Conservation (phyloP, 2,797 vertebrate species). For the Falco cherrug region DNA sequence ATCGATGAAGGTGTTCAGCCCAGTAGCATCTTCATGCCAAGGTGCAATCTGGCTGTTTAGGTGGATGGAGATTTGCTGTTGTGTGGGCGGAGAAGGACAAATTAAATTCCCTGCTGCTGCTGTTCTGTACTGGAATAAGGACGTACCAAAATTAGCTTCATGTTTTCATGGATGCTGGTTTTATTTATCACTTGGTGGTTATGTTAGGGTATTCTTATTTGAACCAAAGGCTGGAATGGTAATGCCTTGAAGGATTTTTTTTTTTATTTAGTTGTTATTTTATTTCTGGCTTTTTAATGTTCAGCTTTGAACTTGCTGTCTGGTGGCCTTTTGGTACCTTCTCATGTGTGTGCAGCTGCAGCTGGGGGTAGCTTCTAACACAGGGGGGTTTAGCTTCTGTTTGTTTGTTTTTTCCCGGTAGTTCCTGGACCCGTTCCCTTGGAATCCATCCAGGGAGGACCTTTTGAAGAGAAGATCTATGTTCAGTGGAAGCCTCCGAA, state of each 20-base stretch:
- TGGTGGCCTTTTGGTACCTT: neutral
- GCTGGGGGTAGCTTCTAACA: neutral
- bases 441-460: conserved; percentile 94
- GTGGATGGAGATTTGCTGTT: neutral
- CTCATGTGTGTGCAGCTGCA: neutral
- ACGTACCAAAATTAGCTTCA: neutral
- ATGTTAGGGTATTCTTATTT: neutral
- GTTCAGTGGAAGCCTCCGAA: conserved; percentile 98
- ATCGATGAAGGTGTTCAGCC: neutral
- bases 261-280: neutral
- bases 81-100: neutral
- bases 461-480: conserved; percentile 97
- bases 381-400: neutral
- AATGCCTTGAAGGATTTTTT: neutral
- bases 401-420: conserved; percentile 1
- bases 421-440: conserved; percentile 91
- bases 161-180: neutral
- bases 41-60: neutral
- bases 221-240: neutral
- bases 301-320: neutral
- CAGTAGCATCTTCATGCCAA: neutral
- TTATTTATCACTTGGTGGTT: neutral
- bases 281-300: neutral
- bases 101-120: neutral
- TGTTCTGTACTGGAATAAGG: neutral